Base-by-base conservation (phyloP, 2,888 invertebrate genomes). In the Nudaria mundana region DNA sequence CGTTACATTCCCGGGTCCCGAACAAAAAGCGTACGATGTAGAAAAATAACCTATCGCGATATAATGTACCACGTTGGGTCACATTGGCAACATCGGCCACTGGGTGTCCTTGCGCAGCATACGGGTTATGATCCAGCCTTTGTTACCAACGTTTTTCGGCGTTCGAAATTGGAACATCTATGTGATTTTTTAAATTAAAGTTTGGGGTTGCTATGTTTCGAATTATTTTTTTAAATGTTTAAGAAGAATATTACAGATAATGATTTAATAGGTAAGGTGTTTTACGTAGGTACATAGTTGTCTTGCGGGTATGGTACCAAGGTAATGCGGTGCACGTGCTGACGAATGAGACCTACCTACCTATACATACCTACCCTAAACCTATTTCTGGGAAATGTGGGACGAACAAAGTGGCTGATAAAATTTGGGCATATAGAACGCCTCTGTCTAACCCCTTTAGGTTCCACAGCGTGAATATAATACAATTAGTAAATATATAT, bases 61-160 rank as follows among this genome's bases (percentile, higher is more conserved):
- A 73, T n/a, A n/a, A n/a, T n/a, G n/a, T 81, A 71, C 81, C 72
- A 68, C 83, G 82, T 62, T 81, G 76, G 84, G 85, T 85, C 84
- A 84, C 84, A 74, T 83, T 83, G 80, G 69, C 15, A 16, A 24
- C 24, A 24, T 16, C 16, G 63, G 53, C 30, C 29, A 81, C 75
- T 73, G 76, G 86, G 58, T 80, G 86, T 76, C 86, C 86, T 86
- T 86, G 37, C 81, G 70, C 61, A 61, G 15, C 30, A 60, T 63
- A 56, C 58, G 59, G 61, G 50, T 53, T 45, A 49, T 50, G 54
- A 44, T 50, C 28, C 37, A 42, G 45, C 46, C 33, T 51, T 51
- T 48, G 55, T 34, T 46, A 30, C 32, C 28, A 36, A 18, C 8
- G 8, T 56, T 56, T 56, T 58, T 45, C 20, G 30, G 30, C 30